phyloP scores from a whole-genome alignment of 2,888 invertebrate species.

The Poecilus cupreus region DNA sequence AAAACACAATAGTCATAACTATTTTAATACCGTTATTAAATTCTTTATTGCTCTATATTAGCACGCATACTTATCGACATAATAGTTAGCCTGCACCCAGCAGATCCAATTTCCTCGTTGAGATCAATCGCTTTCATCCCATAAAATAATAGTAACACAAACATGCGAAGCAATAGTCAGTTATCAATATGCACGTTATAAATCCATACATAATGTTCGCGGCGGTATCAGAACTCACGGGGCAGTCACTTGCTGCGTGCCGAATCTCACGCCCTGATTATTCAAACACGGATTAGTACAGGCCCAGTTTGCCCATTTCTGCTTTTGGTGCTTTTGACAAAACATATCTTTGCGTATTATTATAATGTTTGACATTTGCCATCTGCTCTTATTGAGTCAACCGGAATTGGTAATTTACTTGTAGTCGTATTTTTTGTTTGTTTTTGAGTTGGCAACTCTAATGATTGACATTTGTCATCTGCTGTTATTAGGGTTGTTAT shows the following conservation, averaged over 20 bases:
- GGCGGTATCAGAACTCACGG: neutral
- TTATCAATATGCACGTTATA: slow-evolving; percentile 30
- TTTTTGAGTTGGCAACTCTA: no score
- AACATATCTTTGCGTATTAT: no score
- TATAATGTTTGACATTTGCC: no score
- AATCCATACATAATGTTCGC: neutral
- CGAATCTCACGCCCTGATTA: slow-evolving; percentile 22
- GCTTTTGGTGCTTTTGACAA: no score
- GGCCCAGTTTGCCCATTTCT: no score
- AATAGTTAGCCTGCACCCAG: neutral
- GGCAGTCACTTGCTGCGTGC: slow-evolving; percentile 6
- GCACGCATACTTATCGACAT: neutral
- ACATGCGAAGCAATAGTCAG: slow-evolving; percentile 1
- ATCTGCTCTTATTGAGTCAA: no score
- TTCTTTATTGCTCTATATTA: neutral
- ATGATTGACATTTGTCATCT: no score
- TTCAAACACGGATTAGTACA: neutral
- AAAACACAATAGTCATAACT: neutral
- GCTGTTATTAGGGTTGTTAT: no score
- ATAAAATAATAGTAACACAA: neutral
- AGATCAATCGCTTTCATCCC: slow-evolving; percentile 1
- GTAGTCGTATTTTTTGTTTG: no score
- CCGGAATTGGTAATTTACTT: no score
- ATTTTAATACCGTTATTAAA: neutral
- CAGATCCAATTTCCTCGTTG: slow-evolving; percentile 5